Percentiles rank a stretch among this genome's conserved stretches.
Conservation (phyloP, 2,113 vertebrate species). For the Cygnus buccinator region DNA sequence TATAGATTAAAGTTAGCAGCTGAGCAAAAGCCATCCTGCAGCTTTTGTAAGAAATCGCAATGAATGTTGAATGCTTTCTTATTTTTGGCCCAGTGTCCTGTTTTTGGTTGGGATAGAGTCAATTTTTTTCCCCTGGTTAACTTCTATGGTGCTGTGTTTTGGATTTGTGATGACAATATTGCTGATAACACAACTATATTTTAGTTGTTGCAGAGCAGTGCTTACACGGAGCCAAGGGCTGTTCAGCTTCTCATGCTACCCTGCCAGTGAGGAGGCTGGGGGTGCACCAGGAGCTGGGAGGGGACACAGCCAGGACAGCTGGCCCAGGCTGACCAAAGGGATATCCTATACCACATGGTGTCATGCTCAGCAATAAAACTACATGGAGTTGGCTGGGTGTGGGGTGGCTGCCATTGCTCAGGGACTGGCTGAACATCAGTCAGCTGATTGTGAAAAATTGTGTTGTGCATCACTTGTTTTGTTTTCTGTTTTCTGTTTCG, state of each 20-base stretch:
- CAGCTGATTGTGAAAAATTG: background rate
- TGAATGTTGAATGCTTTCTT: background rate
- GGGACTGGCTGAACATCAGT: background rate
- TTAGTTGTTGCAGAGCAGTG: too few relatives aligned
- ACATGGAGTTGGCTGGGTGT: background rate
- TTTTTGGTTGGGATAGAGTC: too few relatives aligned
- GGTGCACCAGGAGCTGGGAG: too few relatives aligned
- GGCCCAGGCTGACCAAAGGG: too few relatives aligned
- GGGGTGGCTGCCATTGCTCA: background rate
- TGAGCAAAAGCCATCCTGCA: background rate
- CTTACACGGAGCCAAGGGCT: background rate
- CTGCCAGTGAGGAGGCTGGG: background rate
- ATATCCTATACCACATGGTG: too few relatives aligned
- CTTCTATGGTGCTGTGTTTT: too few relatives aligned
- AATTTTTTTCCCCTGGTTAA: too few relatives aligned
- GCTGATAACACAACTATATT: too few relatives aligned
- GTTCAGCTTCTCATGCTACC: background rate
- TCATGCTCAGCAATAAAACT: too few relatives aligned
- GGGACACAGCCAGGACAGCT: background rate
- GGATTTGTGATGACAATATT: too few relatives aligned
- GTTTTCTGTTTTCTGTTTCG: background rate
- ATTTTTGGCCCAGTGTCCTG: background rate
- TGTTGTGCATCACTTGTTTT: background rate
- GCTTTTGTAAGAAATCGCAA: background rate
- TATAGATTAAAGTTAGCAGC: background rate